phyloP scores from a whole-genome alignment of 2,797 vertebrate species.

The Peromyscus melanophrys region DNA sequence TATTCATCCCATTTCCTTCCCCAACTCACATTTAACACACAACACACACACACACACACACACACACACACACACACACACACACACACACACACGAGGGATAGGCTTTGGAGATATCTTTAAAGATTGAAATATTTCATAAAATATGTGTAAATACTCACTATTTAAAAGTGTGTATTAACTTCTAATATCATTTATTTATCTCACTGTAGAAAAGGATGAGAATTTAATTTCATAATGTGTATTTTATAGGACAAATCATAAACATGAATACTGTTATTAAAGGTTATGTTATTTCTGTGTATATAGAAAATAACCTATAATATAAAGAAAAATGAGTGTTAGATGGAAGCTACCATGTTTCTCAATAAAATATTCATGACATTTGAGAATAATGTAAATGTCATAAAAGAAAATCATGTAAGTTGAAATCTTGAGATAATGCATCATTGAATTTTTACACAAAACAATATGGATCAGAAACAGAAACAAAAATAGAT shows the following conservation, averaged over 20 bases:
- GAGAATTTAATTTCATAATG: not conserved
- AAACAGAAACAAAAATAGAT: not conserved
- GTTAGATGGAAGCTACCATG: not conserved
- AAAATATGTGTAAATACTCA: not conserved
- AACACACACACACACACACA: too few relatives aligned
- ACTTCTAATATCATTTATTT: not conserved
- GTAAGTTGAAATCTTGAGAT: not conserved
- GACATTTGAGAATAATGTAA: not conserved
- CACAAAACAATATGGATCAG: not conserved
- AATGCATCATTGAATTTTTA: not conserved
- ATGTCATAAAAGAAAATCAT: not conserved
- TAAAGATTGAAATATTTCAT: not conserved
- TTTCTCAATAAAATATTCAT: not conserved
- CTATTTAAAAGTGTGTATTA: not conserved
- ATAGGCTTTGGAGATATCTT: not conserved
- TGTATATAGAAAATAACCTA: not conserved
- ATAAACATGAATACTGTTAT: not conserved
- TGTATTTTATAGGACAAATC: not conserved
- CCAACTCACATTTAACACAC: not conserved
- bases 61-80: too few relatives aligned
- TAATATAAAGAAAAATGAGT: not conserved
- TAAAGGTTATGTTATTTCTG: constrained; percentile 1
- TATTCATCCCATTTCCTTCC: too few relatives aligned
- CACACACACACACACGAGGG: too few relatives aligned
- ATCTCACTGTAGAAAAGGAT: not conserved